Base-by-base conservation (phyloP, 2,797 vertebrate species). In the Macrochelys suwanniensis region DNA sequence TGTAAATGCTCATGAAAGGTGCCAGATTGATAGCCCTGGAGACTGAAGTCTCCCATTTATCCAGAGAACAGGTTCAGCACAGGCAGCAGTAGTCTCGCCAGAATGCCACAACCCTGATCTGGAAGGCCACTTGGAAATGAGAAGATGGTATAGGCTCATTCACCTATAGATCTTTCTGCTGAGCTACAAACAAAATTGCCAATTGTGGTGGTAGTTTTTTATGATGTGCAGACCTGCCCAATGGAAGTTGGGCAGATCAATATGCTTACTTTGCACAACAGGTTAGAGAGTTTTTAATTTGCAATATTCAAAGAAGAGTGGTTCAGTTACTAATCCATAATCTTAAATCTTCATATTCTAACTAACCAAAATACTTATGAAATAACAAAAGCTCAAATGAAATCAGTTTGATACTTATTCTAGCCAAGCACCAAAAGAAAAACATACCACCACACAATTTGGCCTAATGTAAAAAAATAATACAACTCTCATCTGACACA, bases 401-500 rank as follows among this genome's bases (percentile, higher is more conserved):
- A 71, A 42, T 71, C 33, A 6, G 37, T 71, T 71, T n/a, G 15
- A 65, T 65, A 65, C 16, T 17, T 7, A 65, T n/a, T 65, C 61
- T 65, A 33, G 61, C 31, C 31, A 65, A n/a, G 59, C 59, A 65
- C 16, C 59, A 65, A n/a, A 71, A 31, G 59, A 59, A 31, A 61
- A 31, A 33, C 11, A 61, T 26, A 31, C 28, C 13, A 61, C 12
- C 11, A 61, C 31, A 61, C 31, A 61, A 7, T 61, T 33, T 61
- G 59, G 31, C 28, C 59, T 16, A 31, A 61, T 31, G 28, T 61
- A 61, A 61, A 13, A 87, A 95, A 82, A 13, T 68, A 61, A 37
- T 15, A 6, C 90, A 42, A 96, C 82, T 93, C 93, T 88, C 28
- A 95, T 81, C 37, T 56, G 80, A 96, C 78, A 83, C 94, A 89